Percentiles rank a stretch among this genome's conserved stretches.
phyloP scores from a whole-genome alignment of 2,113 vertebrate genomes.

The Sclerurus mexicanus region DNA sequence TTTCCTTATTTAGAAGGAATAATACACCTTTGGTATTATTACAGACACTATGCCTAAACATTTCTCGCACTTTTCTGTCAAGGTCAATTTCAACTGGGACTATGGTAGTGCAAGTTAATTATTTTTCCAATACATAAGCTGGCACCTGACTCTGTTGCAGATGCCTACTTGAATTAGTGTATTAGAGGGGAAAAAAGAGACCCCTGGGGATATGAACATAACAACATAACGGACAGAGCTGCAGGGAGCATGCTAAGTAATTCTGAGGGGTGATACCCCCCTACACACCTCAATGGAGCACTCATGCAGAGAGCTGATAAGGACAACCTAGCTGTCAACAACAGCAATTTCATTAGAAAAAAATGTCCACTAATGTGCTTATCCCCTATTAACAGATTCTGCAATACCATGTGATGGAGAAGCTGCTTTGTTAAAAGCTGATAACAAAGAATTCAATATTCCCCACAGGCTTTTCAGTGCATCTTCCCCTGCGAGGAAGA shows the following conservation, averaged over 20 bases:
- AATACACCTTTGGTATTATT: neutral
- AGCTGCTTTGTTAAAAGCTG: neutral
- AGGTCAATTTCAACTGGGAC: neutral
- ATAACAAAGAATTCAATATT: neutral
- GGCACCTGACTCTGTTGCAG: neutral
- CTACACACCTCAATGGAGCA: neutral
- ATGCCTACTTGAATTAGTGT: neutral
- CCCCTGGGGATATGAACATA: neutral
- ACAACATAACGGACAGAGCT: neutral
- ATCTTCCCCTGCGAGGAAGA: neutral
- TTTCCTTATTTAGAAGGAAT: neutral
- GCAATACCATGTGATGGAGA: neutral
- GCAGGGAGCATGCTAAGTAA: neutral
- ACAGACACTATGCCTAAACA: neutral
- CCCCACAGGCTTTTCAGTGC: neutral
- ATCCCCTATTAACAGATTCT: constrained; percentile 39
- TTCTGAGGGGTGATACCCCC: neutral
- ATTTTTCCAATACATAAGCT: neutral
- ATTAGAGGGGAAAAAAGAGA: neutral
- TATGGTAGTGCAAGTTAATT: neutral
- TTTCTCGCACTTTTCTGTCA: neutral
- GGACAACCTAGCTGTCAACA: constrained; percentile 7
- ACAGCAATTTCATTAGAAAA: neutral
- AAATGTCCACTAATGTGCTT: neutral
- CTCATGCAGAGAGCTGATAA: constrained; percentile 39